Conservation (phyloP, 2,113 vertebrate species). For the Sterna hirundo region DNA sequence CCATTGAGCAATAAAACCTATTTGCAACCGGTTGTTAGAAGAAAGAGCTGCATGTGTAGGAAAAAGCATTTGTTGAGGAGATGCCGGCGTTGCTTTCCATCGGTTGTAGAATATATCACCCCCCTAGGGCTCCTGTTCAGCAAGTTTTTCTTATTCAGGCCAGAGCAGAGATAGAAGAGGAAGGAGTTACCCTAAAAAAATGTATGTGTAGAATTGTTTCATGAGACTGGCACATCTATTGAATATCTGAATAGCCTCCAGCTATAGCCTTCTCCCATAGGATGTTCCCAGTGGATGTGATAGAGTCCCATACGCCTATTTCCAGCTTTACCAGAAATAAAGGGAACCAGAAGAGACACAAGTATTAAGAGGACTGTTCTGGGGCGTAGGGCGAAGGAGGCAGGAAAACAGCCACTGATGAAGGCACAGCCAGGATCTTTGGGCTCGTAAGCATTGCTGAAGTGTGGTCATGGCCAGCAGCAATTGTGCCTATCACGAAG, state of each 20-base stretch:
- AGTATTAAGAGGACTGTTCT: neutral
- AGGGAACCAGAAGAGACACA: neutral
- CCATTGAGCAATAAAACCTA: conserved; percentile 37
- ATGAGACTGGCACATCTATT: neutral
- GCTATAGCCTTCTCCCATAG: neutral
- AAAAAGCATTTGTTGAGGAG: conserved; percentile 22
- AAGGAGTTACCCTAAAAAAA: neutral
- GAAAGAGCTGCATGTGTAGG: neutral
- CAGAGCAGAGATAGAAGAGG: neutral
- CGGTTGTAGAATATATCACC: neutral
- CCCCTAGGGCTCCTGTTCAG: neutral
- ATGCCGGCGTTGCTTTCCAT: neutral
- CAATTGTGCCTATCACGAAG: neutral
- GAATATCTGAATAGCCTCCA: neutral
- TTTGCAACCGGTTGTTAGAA: neutral
- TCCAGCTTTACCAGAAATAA: neutral
- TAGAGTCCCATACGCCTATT: neutral
- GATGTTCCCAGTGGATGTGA: neutral
- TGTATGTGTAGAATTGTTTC: neutral
- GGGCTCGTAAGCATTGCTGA: neutral
- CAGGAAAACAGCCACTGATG: neutral
- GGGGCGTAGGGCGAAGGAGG: neutral
- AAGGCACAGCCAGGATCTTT: neutral
- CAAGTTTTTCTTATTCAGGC: neutral
- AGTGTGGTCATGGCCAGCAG: neutral